phyloP scores from a whole-genome alignment of 2,797 vertebrate species.

The Enteromius unitaeniatus region DNA sequence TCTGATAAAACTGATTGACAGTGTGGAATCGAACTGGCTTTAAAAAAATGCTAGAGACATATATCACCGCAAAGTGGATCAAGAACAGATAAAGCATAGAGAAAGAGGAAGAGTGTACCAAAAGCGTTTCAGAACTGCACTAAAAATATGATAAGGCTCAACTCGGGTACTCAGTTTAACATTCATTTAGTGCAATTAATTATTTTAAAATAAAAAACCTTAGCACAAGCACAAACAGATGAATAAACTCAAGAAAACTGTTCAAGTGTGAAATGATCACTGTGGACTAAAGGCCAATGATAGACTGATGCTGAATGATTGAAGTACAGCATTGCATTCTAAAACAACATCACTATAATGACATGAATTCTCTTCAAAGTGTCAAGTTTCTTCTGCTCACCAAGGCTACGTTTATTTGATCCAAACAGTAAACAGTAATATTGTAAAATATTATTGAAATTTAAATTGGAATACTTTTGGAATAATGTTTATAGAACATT shows the following conservation, averaged over 20 bases:
- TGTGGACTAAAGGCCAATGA: not conserved
- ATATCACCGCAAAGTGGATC: conserved; percentile 58
- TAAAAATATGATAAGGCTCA: not conserved
- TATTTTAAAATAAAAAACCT: not conserved
- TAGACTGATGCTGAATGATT: not conserved
- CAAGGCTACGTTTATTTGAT: not conserved
- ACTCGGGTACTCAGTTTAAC: not conserved
- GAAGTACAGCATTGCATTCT: not conserved
- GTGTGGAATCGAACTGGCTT: conserved; percentile 69
- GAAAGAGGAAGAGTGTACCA: conserved; percentile 9
- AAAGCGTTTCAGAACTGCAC: not conserved
- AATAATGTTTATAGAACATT: not conserved
- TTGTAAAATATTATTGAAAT: not conserved
- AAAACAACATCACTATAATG: not conserved
- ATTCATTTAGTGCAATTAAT: not conserved
- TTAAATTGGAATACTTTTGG: not conserved
- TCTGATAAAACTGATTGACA: conserved; percentile 59
- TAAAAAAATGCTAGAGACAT: conserved; percentile 68
- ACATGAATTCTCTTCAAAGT: not conserved
- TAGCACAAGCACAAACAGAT: not conserved
- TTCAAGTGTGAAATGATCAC: not conserved
- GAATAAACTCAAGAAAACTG: not conserved
- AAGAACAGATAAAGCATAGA: conserved; percentile 48
- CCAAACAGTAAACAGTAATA: not conserved
- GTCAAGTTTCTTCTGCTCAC: not conserved